Base-by-base conservation (phyloP, 2,113 vertebrate genomes). In the Coracopsis vasa region DNA sequence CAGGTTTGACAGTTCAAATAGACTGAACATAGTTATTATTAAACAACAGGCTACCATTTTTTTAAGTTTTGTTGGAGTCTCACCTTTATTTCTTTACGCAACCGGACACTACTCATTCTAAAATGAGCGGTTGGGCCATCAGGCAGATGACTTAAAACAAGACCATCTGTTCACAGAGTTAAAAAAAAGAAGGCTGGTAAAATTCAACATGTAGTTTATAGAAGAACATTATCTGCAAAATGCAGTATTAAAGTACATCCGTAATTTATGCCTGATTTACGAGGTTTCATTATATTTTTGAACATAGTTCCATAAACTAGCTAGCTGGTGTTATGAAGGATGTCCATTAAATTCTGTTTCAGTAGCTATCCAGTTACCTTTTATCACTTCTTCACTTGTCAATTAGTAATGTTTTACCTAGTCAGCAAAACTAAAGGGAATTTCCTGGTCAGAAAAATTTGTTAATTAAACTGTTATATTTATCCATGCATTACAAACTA, bases 71-170 rank as follows among this genome's bases (percentile, higher is more conserved):
- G 16, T 50, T 85, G 27, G n/a, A 80, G 29, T 13, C 98, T 98
- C 95, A 98, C 99, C 98, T 99, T 99, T 83, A 99, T 98, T 98
- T 99, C 99, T 95, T 99, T 99, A 35, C 99, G 99, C n/a, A 99
- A 98, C 80, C 99, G 98, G 94, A 99, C 99, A 39, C 98, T 99
- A 95, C 99, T 99, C 98, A 99, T 97, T 97, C 99, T 99, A 97
- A 99, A 99, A 97, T 99, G 99, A 95, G 99, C 99, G 10, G 99
- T 99, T 35, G 99, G 99, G 24, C 99, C 99, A 23, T 99, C 97
- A 82, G 99, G 99, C 51, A 99, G 98, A 86, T 99, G 99, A 98
- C 99, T 99, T 92, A 99, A 98, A 97, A 99, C 97, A 97, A 99
- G 96, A 74, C 99, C 99, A 97, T 99, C 99, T 99, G 97, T 97